phyloP scores from a whole-genome alignment of 1,140 invertebrate genomes.

The Plodia interpunctella region DNA sequence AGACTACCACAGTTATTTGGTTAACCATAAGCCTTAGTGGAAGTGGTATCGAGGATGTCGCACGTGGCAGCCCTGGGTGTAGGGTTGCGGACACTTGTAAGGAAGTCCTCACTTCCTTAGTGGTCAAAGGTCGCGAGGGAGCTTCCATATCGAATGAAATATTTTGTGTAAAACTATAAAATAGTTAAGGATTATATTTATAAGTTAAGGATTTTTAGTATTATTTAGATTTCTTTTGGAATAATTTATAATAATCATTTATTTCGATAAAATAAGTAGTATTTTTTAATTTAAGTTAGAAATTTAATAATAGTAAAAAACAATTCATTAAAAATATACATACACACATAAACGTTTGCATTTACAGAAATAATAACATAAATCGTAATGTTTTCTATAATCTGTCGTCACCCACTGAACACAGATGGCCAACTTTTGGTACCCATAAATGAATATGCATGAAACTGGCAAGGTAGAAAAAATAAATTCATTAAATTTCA shows the following conservation, averaged over 20 bases:
- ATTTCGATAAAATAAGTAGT: too few species aligned
- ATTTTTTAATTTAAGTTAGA: too few species aligned
- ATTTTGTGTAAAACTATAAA: too few species aligned
- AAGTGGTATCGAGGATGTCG: constrained; percentile 34
- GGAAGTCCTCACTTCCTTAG: background rate
- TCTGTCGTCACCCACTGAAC: constrained; percentile 4
- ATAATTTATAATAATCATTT: too few species aligned
- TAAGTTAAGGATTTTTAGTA: too few species aligned
- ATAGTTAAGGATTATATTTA: too few species aligned
- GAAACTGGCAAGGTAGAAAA: background rate
- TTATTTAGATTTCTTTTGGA: too few species aligned
- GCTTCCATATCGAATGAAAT: background rate
- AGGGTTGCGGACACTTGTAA: constrained; percentile 12
- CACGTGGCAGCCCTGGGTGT: constrained; percentile 25
- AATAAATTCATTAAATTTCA: background rate
- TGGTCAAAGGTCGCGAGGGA: background rate
- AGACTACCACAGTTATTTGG: background rate
- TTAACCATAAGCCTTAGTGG: constrained; percentile 4
- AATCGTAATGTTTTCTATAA: background rate
- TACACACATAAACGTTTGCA: too few species aligned
- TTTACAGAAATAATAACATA: background rate
- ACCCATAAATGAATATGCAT: constrained; percentile 8
- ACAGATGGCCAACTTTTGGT: constrained; percentile 14
- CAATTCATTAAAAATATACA: too few species aligned
- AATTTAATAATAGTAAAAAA: too few species aligned